Conservation (phyloP, 2,888 invertebrate species). For the Ormyrus thymus region DNA sequence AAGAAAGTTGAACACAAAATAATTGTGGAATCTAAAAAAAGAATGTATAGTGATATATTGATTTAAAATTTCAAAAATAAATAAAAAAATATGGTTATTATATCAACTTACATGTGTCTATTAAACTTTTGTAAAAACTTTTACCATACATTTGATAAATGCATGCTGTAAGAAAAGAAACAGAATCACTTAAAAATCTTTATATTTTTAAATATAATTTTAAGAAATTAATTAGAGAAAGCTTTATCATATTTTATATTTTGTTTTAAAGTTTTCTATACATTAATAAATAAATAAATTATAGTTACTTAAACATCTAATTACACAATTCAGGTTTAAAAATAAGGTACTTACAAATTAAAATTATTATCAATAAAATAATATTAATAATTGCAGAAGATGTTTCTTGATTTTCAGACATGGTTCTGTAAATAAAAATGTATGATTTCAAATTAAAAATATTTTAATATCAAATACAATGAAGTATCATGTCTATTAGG, state of each 20-base stretch:
- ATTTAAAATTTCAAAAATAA: background rate
- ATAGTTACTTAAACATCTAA: too few species aligned
- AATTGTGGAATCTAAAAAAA: constrained; percentile 21
- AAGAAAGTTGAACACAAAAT: constrained; percentile 19
- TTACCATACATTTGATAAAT: background rate
- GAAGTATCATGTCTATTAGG: too few species aligned
- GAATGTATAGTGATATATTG: background rate
- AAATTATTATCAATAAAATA: constrained; percentile 7
- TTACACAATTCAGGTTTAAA: background rate
- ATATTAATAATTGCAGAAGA: background rate
- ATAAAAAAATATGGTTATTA: background rate
- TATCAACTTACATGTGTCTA: constrained; percentile 32
- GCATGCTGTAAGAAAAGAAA: constrained; percentile 16
- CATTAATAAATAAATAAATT: too few species aligned
- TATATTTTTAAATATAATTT: too few species aligned
- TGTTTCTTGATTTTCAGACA: background rate
- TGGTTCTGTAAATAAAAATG: constrained; percentile 10
- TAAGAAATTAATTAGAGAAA: too few species aligned
- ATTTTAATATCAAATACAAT: background rate
- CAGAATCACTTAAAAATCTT: too few species aligned
- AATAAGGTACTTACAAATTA: constrained; percentile 23
- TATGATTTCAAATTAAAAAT: background rate
- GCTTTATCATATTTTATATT: too few species aligned
- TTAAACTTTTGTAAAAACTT: background rate
- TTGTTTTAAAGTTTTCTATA: too few species aligned